phyloP scores from a whole-genome alignment of 2,113 vertebrate species.

The Colaptes auratus region DNA sequence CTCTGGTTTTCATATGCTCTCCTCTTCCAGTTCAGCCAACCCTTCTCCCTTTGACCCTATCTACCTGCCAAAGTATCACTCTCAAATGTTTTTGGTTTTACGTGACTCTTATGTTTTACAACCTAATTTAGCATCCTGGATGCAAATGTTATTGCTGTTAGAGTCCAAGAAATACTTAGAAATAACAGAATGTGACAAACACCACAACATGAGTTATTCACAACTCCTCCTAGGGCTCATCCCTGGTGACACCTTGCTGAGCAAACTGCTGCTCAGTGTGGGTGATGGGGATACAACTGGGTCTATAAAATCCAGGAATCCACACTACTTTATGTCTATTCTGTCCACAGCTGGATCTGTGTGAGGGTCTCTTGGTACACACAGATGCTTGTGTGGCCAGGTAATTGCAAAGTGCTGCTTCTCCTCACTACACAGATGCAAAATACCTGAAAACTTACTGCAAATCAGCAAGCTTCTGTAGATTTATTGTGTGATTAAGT shows the following conservation, averaged over 20 bases:
- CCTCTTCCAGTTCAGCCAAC: background rate
- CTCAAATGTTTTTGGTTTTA: background rate
- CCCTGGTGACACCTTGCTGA: background rate
- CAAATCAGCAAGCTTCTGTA: slow-evolving; percentile 6
- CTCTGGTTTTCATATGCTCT: background rate
- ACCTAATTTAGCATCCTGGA: background rate
- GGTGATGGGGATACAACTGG: background rate
- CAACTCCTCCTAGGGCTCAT: background rate
- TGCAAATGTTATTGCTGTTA: background rate
- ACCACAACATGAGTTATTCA: background rate
- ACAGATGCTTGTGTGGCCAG: background rate
- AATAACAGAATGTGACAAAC: background rate
- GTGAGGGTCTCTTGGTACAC: background rate
- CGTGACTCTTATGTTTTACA: background rate
- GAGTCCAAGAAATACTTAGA: background rate
- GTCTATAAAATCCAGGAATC: background rate
- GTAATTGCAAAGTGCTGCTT: background rate
- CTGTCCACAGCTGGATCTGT: background rate
- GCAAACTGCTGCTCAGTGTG: background rate
- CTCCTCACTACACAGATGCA: slow-evolving; percentile 1
- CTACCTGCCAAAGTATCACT: background rate
- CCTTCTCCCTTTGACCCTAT: background rate
- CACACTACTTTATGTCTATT: background rate
- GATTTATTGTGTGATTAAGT: slow-evolving; percentile 46
- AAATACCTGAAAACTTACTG: slow-evolving; percentile 32